These are phyloP conservation scores for Cichladusa arquata DNA, from an alignment of 2,113 vertebrate genomes.

Conservation along the genomic window DNA sequence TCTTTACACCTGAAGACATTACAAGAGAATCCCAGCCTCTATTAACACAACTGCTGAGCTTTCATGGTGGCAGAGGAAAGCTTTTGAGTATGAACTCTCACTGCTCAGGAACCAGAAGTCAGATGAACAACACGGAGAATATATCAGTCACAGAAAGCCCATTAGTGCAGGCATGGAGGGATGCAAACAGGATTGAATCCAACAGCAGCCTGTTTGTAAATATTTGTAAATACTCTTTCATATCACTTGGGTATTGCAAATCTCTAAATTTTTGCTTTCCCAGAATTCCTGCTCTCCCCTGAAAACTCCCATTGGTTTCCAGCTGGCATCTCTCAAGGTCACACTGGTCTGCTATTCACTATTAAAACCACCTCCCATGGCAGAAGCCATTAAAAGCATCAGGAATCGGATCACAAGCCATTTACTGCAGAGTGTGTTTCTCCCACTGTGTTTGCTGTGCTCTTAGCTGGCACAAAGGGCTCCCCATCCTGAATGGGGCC, in stretches of 20 bases:
- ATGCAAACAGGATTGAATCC: not conserved
- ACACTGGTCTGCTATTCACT: not conserved
- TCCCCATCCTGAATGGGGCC: not conserved
- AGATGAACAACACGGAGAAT: constrained; percentile 17
- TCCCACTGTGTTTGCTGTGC: not conserved
- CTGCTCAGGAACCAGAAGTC: constrained; percentile 30
- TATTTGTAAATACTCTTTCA: constrained; percentile 18
- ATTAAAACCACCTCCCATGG: constrained; percentile 36
- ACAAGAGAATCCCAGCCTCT: constrained; percentile 37
- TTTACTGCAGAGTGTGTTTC: constrained; percentile 1
- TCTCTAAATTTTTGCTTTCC: constrained; percentile 1
- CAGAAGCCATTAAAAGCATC: constrained; percentile 34
- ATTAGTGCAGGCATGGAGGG: not conserved
- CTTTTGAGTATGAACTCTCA: constrained; percentile 17
- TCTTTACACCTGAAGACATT: constrained; percentile 58
- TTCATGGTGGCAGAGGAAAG: constrained; percentile 33
- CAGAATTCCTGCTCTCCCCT: constrained; percentile 1
- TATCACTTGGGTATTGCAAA: constrained; percentile 6
- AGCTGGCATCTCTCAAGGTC: constrained; percentile 47
- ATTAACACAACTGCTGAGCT: not conserved
- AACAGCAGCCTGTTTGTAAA: constrained; percentile 26
- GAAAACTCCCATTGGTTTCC: not conserved
- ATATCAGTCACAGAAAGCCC: constrained; percentile 4
- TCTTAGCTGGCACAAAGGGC: constrained; percentile 23
- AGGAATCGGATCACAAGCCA: not conserved